These are phyloP conservation scores for Hylyphantes graminicola DNA, from an alignment of 1,140 invertebrate species.

Conservation along the genomic window DNA sequence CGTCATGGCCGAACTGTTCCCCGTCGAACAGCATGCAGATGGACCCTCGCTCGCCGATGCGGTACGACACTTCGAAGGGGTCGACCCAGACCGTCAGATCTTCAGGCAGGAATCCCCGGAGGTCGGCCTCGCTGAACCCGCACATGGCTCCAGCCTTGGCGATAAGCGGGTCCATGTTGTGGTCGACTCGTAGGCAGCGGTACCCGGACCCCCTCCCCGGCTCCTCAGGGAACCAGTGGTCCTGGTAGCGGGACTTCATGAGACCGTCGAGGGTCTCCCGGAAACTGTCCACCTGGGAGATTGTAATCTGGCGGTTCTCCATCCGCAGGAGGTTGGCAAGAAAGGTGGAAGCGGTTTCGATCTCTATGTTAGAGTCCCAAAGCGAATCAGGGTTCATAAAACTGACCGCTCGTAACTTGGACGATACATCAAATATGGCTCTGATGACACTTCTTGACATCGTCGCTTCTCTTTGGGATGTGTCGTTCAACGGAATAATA, in stretches of 20 bases:
- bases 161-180: conserved; percentile 77
- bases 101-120: conserved; percentile 73
- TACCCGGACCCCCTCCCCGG: conserved; percentile 77
- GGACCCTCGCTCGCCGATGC: conserved; percentile 79
- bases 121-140: conserved; percentile 70
- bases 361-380: conserved; percentile 72
- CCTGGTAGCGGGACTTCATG: conserved; percentile 72
- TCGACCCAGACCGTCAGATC: conserved; percentile 81
- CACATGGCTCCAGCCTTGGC: conserved; percentile 73
- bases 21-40: conserved; percentile 75
- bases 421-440: conserved; percentile 31
- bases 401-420: conserved; percentile 13
- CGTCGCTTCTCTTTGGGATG: conserved; percentile 37
- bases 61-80: conserved; percentile 76
- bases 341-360: conserved; percentile 76
- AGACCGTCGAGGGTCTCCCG: conserved; percentile 72
- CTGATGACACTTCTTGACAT: conserved; percentile 10
- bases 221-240: conserved; percentile 78
- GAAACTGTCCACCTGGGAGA: conserved; percentile 72
- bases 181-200: conserved; percentile 77
- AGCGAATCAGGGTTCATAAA: not conserved
- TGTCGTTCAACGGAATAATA: conserved; percentile 1
- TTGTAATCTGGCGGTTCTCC: conserved; percentile 68
- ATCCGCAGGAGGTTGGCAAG: conserved; percentile 74
- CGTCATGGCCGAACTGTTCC: conserved; percentile 39